phyloP scores from a whole-genome alignment of 2,113 vertebrate genomes.

The Acrocephalus kingi region DNA sequence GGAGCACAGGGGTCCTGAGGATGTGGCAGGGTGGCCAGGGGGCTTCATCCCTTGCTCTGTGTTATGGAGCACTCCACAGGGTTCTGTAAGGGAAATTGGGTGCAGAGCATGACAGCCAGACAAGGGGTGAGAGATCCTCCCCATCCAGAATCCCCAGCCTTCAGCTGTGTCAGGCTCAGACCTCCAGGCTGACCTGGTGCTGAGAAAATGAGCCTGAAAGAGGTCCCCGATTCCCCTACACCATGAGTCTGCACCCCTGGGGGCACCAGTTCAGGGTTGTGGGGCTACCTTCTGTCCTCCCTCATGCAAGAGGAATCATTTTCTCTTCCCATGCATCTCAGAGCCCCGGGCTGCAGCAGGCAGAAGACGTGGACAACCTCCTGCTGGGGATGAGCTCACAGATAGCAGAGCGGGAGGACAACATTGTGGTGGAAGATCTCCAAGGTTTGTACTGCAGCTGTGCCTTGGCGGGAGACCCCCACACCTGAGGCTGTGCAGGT shows the following conservation, averaged over 20 bases:
- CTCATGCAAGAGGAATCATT: background rate
- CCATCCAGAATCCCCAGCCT: background rate
- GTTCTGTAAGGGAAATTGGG: background rate
- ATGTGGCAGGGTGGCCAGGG: accelerated
- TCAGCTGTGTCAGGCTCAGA: background rate
- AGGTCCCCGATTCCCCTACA: accelerated
- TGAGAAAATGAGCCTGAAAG: background rate
- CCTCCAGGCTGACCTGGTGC: background rate
- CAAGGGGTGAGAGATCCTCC: background rate
- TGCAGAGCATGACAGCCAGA: background rate
- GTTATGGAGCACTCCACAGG: background rate
- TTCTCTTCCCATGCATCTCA: constrained; percentile 38
- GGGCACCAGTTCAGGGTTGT: background rate
- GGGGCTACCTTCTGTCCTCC: background rate
- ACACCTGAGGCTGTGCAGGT: background rate
- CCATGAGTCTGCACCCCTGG: background rate
- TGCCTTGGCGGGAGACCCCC: accelerated
- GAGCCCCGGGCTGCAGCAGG: constrained; percentile 69
- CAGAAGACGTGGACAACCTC: constrained; percentile 77
- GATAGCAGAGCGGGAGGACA: constrained; percentile 88
- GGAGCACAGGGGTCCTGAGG: background rate
- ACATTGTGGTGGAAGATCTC: constrained; percentile 89
- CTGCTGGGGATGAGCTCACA: constrained; percentile 96
- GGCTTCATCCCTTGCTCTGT: background rate
- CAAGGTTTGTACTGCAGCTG: constrained; percentile 76